Conservation (phyloP, 2,888 invertebrate species). For the Gastracanthus pulcherrimus region DNA sequence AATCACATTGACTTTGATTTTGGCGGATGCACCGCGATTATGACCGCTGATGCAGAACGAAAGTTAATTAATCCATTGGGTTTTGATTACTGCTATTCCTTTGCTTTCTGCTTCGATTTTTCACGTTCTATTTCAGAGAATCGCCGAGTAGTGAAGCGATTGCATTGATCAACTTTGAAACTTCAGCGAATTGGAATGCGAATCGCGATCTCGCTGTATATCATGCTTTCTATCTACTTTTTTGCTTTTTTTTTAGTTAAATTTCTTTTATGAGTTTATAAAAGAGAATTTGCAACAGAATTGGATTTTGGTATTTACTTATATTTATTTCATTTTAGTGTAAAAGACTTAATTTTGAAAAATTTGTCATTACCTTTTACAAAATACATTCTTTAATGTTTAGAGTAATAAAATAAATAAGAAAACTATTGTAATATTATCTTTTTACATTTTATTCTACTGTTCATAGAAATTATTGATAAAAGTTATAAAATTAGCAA, state of each 20-base stretch:
- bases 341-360: too few relatives aligned
- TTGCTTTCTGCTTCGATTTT: not conserved
- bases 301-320: not conserved
- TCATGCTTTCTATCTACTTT: not conserved
- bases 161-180: not conserved
- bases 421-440: too few relatives aligned
- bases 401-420: too few relatives aligned
- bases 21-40: too few relatives aligned
- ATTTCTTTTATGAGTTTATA: not conserved
- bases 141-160: not conserved
- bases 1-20: too few relatives aligned
- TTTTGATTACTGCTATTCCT: not conserved
- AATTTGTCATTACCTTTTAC: too few relatives aligned
- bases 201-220: not conserved
- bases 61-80: not conserved
- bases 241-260: not conserved
- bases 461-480: too few relatives aligned
- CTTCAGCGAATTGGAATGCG: not conserved
- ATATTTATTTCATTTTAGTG: not conserved
- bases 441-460: too few relatives aligned
- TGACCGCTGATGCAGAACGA: not conserved
- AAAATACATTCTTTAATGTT: too few relatives aligned
- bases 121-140: not conserved
- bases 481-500: too few relatives aligned
- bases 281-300: not conserved